Evolutionary conservation across 2,797 vertebrate genomes (phyloP), one percentile per base, ranked within the genome.

Genomic region (Crotalus adamanteus): DNA sequence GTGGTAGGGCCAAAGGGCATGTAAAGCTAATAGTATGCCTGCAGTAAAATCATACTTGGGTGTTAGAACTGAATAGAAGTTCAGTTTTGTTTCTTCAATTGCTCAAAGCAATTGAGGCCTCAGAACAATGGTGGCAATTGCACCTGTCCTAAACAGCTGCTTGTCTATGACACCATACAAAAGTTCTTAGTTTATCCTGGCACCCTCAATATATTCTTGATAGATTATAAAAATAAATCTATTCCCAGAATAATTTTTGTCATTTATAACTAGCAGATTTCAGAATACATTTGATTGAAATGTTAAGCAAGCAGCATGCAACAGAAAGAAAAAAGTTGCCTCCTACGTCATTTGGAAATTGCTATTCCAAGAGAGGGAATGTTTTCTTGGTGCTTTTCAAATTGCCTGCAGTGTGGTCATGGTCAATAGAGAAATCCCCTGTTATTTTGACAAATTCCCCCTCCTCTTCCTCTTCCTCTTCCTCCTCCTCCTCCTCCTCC

Each of bases 41-140:
- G 73, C 37, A 83, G 3, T 83, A 83, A 83, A 47, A 31, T 20
- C 5, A 90, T 91, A 6, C 0, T 47, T 73, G 87, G 86, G 85
- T 89, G 25, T 4, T 78, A 13, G 20, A 87, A 60, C 42, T 37
- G 87, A 93, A n/a, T 86, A 88, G 51, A 95, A 91, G 2, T 86
- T 95, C 3, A 0, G 4, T 0, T 7, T 61, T 20, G 3, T 90
- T 91, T 93, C 31, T 78, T 61, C 42, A 37, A 20, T 51, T 14
- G 16, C 20, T 12, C 1, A 89, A 53, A 60, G 3, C 13, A 2
- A 0, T 83, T 95, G 37, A 2, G 22, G 69, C 65, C 57, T n/a
- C 73, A 28, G 63, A 89, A 86, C 18, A 14, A 25, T 42, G 51
- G 25, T 26, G 61, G 57, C 8, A 16, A 47, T 61, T 73, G 28